These are phyloP conservation scores for Tylochromis polylepis DNA, from an alignment of 2,113 vertebrate species.

Conservation along the genomic window DNA sequence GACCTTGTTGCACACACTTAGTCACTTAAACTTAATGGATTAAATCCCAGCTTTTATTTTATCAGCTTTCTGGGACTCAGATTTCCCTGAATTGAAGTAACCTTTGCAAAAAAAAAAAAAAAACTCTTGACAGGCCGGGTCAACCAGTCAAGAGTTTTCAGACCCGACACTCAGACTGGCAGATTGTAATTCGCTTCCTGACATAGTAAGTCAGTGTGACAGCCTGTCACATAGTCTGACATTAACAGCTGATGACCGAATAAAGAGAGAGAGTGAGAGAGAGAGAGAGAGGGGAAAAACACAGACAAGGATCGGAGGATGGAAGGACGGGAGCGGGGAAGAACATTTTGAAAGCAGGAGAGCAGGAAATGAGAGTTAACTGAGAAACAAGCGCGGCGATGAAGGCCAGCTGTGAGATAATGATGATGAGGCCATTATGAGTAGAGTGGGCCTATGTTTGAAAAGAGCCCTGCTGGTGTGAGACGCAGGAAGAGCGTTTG, in stretches of 20 bases:
- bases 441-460: constrained; percentile 6
- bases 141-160: not conserved
- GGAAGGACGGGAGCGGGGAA: not conserved
- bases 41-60: not conserved
- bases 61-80: not conserved
- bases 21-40: not conserved
- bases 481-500: not conserved
- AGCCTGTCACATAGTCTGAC: not conserved
- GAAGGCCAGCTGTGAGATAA: constrained; percentile 45
- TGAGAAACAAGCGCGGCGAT: not conserved
- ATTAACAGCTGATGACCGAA: not conserved
- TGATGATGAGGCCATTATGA: constrained; percentile 33
- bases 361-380: constrained; percentile 17
- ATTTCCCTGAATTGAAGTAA: not conserved
- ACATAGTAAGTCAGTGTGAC: not conserved
- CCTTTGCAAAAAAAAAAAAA: too few relatives aligned
- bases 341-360: not conserved
- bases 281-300: fast-evolving
- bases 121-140: not conserved
- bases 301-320: not conserved
- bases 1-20: not conserved
- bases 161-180: not conserved
- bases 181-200: not conserved
- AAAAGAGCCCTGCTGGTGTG: constrained; percentile 5
- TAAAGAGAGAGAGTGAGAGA: fast-evolving